Conservation (phyloP, 2,113 vertebrate genomes). For the Hystrix brachyura region DNA sequence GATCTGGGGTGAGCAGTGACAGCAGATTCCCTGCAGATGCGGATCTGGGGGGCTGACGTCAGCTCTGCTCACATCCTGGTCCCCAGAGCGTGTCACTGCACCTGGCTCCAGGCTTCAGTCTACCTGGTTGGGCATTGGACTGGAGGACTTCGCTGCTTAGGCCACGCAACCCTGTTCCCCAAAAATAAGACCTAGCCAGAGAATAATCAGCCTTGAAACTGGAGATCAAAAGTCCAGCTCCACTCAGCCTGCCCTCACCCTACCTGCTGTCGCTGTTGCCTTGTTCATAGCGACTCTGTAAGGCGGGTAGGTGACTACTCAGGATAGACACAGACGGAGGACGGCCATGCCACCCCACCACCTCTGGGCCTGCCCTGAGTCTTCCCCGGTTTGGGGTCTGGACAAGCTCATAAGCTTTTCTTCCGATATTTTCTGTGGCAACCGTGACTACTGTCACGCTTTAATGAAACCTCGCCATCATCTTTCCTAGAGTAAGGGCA, state of each 20-base stretch:
- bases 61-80: neutral
- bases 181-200: neutral
- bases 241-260: neutral
- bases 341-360: accelerated
- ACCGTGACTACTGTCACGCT: too few species aligned
- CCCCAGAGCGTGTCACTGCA: neutral
- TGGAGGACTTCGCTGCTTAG: neutral
- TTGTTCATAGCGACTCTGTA: neutral
- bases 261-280: neutral
- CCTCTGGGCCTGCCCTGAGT: neutral
- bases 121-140: neutral
- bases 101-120: neutral
- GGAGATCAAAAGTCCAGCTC: neutral
- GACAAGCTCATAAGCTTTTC: neutral
- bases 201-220: neutral
- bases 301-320: neutral
- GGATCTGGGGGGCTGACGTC: accelerated
- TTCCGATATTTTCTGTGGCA: neutral
- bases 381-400: neutral
- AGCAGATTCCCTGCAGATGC: neutral
- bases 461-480: neutral
- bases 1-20: neutral
- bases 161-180: neutral
- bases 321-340: neutral
- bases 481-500: neutral